Conservation (phyloP, 2,113 vertebrate genomes). For the Lagopus muta region DNA sequence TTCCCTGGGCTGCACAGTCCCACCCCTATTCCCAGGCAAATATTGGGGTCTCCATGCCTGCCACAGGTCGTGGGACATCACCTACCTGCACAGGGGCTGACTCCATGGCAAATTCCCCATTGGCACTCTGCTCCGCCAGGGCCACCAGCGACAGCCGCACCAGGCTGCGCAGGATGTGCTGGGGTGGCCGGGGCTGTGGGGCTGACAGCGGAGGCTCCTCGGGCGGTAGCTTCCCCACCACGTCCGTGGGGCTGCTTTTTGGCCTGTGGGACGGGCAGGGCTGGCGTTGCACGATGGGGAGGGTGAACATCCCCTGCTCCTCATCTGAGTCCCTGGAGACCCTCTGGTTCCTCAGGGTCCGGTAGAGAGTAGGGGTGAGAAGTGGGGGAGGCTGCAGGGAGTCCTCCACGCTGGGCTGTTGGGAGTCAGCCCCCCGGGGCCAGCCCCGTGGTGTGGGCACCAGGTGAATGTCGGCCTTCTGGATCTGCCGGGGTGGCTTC, state of each 20-base stretch:
- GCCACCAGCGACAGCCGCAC: slow-evolving; percentile 93
- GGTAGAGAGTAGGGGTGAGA: slow-evolving; percentile 83
- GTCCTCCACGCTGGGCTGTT: not conserved
- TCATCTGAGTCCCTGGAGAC: slow-evolving; percentile 61
- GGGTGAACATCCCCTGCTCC: slow-evolving; percentile 52
- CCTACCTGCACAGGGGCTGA: slow-evolving; percentile 94
- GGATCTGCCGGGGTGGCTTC: slow-evolving; percentile 91
- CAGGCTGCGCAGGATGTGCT: slow-evolving; percentile 87
- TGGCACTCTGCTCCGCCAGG: slow-evolving; percentile 85
- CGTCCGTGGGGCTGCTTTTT: slow-evolving; percentile 9
- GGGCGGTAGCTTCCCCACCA: slow-evolving; percentile 43
- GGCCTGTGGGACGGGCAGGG: slow-evolving; percentile 72
- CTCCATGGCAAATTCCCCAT: slow-evolving; percentile 85
- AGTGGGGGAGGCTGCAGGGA: slow-evolving; percentile 71
- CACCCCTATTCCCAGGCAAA: not conserved
- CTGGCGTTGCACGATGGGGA: slow-evolving; percentile 62
- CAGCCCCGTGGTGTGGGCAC: slow-evolving; percentile 86
- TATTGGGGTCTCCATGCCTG: not conserved
- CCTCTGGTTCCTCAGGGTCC: slow-evolving; percentile 85
- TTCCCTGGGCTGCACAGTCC: not conserved
- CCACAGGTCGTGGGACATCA: fast-evolving
- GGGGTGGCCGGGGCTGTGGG: slow-evolving; percentile 62
- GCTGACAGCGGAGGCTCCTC: not conserved
- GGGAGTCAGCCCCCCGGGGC: slow-evolving; percentile 47
- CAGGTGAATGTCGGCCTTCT: slow-evolving; percentile 92